Percentiles rank a stretch among this genome's conserved stretches.
Evolutionary conservation across 2,797 vertebrate species (phyloP).

Genomic region (Rhinatrema bivittatum): DNA sequence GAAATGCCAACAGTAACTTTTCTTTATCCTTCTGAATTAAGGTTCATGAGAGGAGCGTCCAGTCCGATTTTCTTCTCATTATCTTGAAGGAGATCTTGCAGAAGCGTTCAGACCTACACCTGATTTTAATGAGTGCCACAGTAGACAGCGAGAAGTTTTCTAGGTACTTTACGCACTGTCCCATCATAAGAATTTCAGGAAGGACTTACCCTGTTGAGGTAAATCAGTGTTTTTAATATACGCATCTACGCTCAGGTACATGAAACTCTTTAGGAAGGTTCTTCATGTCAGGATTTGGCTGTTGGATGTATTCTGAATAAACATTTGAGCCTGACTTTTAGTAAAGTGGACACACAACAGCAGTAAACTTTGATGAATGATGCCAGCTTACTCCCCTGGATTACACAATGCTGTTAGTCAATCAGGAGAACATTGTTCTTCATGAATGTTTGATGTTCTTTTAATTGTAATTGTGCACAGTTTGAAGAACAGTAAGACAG

Average conservation of each 20-base stretch:
- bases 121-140: constrained; percentile 95
- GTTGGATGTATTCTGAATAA: background rate
- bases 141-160: constrained; percentile 93
- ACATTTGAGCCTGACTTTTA: background rate
- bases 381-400: too few species aligned
- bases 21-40: constrained; percentile 42
- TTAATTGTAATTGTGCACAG: too few species aligned
- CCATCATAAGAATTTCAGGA: constrained; percentile 83
- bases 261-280: background rate
- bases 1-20: too few species aligned
- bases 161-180: constrained; percentile 88
- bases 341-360: background rate
- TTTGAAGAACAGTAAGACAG: too few species aligned
- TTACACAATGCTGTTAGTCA: too few species aligned
- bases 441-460: too few species aligned
- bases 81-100: constrained; percentile 84
- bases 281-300: too few species aligned
- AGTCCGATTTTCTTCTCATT: constrained; percentile 90
- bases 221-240: constrained; percentile 4
- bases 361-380: too few species aligned
- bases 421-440: too few species aligned
- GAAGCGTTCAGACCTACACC: constrained; percentile 80
- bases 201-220: constrained; percentile 92
- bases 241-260: background rate
- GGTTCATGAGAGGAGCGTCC: constrained; percentile 96